phyloP scores from a whole-genome alignment of 2,888 invertebrate genomes.

The Lingula anatina region DNA sequence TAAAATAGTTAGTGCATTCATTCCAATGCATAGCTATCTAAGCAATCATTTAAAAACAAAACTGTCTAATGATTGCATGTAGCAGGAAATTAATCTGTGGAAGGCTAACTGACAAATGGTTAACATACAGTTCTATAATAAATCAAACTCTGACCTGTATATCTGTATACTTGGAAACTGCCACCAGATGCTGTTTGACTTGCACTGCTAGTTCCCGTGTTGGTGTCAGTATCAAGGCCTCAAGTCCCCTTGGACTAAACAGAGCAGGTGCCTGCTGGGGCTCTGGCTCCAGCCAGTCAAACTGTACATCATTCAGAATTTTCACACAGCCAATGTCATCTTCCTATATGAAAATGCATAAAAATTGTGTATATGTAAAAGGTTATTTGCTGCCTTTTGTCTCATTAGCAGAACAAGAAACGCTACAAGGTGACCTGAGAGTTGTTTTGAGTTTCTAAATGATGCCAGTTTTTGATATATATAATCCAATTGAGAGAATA shows the following conservation, averaged over 20 bases:
- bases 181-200: constrained; percentile 77
- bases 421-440: no score
- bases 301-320: constrained; percentile 29
- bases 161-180: constrained; percentile 73
- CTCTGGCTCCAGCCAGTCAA: constrained; percentile 24
- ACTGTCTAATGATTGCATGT: no score
- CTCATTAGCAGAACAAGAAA: neutral
- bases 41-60: no score
- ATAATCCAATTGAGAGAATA: no score
- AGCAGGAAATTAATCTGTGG: no score
- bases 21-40: no score
- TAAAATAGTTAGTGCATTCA: no score
- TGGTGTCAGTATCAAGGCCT: constrained; percentile 84
- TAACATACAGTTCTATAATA: no score
- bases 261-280: neutral
- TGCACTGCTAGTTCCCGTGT: constrained; percentile 95
- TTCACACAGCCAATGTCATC: constrained; percentile 27
- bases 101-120: no score
- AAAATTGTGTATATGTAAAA: neutral
- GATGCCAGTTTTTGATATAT: no score
- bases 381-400: constrained; percentile 2
- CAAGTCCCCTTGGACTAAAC: constrained; percentile 13
- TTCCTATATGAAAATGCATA: constrained; percentile 11
- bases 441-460: neutral
- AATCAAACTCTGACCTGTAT: constrained; percentile 56